Evolutionary conservation across 2,888 invertebrate species (phyloP).

Genomic region (Salticus scenicus): DNA sequence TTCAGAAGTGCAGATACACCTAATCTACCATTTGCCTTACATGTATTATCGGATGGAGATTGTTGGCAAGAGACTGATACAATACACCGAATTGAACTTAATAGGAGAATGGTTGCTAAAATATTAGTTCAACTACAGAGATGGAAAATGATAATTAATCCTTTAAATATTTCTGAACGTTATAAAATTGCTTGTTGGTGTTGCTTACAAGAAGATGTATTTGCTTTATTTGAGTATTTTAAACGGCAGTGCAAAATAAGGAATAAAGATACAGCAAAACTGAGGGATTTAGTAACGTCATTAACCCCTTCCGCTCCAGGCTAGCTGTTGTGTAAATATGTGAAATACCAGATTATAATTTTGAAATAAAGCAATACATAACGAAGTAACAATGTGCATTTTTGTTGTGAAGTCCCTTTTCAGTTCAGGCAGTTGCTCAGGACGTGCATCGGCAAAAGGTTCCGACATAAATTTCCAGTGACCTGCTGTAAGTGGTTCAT

Average conservation of each 20-base stretch:
- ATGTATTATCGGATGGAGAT: background rate
- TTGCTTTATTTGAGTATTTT: slow-evolving; percentile 12
- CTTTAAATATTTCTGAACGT: background rate
- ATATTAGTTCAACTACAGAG: background rate
- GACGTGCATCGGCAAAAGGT: too few species aligned
- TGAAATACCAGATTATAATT: too few species aligned
- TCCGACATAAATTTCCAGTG: too few species aligned
- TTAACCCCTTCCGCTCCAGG: too few species aligned
- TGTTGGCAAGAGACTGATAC: background rate
- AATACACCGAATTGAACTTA: background rate
- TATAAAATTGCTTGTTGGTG: slow-evolving; percentile 25
- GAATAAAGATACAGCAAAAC: background rate
- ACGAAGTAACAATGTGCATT: too few species aligned
- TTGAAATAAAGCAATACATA: too few species aligned
- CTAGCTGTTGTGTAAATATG: too few species aligned
- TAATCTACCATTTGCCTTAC: background rate
- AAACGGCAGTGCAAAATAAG: background rate
- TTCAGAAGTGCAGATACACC: background rate
- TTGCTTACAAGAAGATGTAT: slow-evolving; percentile 25
- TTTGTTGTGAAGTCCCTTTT: too few species aligned
- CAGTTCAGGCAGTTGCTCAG: too few species aligned
- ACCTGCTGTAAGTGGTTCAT: too few species aligned
- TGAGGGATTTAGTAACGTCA: background rate
- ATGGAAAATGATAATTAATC: background rate
- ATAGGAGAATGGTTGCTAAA: background rate